Evolutionary conservation across 2,113 vertebrate genomes (phyloP).

Genomic region (Physeter macrocephalus): DNA sequence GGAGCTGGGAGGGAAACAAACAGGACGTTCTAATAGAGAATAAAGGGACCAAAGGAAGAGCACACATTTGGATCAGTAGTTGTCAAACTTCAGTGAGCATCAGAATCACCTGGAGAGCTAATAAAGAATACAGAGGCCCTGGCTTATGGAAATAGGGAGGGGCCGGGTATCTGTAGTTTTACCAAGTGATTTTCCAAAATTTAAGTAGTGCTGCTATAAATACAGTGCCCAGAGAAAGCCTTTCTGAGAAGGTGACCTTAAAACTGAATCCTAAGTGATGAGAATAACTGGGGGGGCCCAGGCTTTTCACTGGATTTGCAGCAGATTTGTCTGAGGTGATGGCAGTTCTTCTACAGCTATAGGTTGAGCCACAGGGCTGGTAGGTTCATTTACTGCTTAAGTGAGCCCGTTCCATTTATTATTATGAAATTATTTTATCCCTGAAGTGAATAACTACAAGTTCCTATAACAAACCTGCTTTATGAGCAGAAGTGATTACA

Average conservation of each 20-base stretch:
- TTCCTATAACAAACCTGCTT: background rate
- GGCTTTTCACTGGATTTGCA: background rate
- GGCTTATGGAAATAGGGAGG: background rate
- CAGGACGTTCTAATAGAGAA: background rate
- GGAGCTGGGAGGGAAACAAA: background rate
- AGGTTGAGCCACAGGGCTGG: background rate
- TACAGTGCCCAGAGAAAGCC: background rate
- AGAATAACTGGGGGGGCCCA: background rate
- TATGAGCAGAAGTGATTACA: background rate
- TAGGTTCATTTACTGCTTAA: background rate
- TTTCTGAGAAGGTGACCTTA: background rate
- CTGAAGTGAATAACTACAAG: background rate
- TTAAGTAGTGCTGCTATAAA: constrained; percentile 1
- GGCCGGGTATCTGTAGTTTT: background rate
- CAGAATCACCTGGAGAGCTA: background rate
- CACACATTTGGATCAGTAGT: background rate
- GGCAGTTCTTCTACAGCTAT: background rate
- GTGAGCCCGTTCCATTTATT: background rate
- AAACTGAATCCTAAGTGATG: background rate
- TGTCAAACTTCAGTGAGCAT: background rate
- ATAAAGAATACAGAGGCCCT: background rate
- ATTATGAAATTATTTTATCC: background rate
- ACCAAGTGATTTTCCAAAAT: constrained; percentile 12
- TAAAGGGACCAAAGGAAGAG: background rate
- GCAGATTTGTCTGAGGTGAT: background rate